Percentiles rank a stretch among this genome's conserved stretches.
Conservation (phyloP, 2,888 invertebrate genomes). For the Idaea biselata region DNA sequence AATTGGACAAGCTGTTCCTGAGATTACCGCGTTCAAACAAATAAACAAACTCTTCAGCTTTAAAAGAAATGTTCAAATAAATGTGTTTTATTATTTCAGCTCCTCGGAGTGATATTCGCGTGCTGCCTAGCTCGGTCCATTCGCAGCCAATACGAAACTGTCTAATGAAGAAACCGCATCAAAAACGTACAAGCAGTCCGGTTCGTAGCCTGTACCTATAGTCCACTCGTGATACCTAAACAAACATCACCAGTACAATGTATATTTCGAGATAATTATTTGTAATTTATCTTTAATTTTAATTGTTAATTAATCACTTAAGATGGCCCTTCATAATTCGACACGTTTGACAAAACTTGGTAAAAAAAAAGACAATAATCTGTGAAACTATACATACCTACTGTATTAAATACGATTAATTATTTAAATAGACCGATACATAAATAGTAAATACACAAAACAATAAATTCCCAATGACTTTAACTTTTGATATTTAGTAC, state of each 20-base stretch:
- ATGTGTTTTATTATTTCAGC: slow-evolving; percentile 74
- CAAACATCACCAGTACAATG: slow-evolving; percentile 20
- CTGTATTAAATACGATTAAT: too few relatives aligned
- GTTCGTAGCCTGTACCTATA: slow-evolving; percentile 17
- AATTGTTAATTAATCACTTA: neutral
- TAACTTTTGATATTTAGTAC: too few relatives aligned
- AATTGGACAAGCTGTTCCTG: too few relatives aligned
- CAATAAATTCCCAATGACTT: too few relatives aligned
- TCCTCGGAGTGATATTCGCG: slow-evolving; percentile 94
- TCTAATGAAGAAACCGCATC: slow-evolving; percentile 67
- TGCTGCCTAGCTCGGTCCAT: slow-evolving; percentile 96
- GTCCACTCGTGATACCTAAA: slow-evolving; percentile 9
- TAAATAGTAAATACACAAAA: too few relatives aligned
- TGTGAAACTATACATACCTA: too few relatives aligned
- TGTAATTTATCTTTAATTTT: neutral
- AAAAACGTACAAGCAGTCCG: slow-evolving; percentile 10
- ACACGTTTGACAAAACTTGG: neutral
- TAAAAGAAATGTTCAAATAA: neutral
- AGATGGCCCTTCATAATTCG: neutral
- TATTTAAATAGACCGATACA: too few relatives aligned
- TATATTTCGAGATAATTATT: slow-evolving; percentile 47
- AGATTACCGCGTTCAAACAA: too few relatives aligned
- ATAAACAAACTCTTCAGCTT: too few relatives aligned
- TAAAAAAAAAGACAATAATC: too few relatives aligned
- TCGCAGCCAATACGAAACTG: slow-evolving; percentile 94